These are phyloP conservation scores for Drosophila meridiana DNA, from an alignment of 2,888 invertebrate species.

Conservation along the genomic window DNA sequence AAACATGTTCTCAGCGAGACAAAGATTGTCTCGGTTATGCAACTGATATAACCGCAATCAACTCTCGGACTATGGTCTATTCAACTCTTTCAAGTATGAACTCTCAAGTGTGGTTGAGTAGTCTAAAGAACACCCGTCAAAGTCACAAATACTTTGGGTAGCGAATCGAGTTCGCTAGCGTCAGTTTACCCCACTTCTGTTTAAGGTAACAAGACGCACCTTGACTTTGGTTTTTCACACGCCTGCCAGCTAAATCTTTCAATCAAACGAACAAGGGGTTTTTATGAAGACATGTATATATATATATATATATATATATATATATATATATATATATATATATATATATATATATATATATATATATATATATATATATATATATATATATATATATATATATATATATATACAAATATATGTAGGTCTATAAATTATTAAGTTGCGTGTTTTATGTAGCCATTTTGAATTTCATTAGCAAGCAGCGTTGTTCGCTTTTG, in stretches of 20 bases:
- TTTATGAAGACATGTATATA: constrained; percentile 1
- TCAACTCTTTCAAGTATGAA: constrained; percentile 20
- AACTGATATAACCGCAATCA: constrained; percentile 19
- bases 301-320: constrained; percentile 1
- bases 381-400: constrained; percentile 2
- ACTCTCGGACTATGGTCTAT: constrained; percentile 17
- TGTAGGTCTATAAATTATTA: neutral
- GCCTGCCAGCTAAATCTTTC: constrained; percentile 16
- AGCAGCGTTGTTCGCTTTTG: neutral
- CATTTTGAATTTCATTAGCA: constrained; percentile 7
- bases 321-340: constrained; percentile 1
- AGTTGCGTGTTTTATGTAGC: constrained; percentile 7
- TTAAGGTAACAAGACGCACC: constrained; percentile 25
- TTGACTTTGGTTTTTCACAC: constrained; percentile 59
- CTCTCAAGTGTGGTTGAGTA: neutral
- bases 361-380: neutral
- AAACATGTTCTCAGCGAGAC: constrained; percentile 25
- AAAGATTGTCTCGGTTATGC: constrained; percentile 19
- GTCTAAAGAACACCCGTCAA: constrained; percentile 27
- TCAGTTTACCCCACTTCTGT: constrained; percentile 31
- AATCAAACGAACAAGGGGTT: constrained; percentile 22
- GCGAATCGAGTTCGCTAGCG: constrained; percentile 27
- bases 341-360: neutral
- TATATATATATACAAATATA: neutral
- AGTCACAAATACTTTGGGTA: constrained; percentile 15